Conservation (phyloP, 2,888 invertebrate genomes). For the Campopleginae sp. region DNA sequence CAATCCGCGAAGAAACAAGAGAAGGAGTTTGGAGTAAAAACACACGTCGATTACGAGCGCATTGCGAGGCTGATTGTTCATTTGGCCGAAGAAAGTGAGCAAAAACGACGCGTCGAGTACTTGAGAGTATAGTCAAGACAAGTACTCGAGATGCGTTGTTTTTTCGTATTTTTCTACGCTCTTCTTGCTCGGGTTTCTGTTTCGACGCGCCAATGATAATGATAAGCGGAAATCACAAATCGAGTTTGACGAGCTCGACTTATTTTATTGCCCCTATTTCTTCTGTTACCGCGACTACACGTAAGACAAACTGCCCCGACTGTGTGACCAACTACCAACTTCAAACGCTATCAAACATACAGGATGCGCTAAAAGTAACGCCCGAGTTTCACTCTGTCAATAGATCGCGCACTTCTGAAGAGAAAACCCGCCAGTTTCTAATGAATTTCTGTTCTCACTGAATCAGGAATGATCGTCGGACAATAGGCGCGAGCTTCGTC, state of each 20-base stretch:
- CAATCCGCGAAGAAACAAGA: slow-evolving; percentile 30
- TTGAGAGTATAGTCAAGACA: slow-evolving; percentile 15
- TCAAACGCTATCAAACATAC: not conserved
- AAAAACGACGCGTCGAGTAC: slow-evolving; percentile 37
- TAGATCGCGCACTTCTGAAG: not conserved
- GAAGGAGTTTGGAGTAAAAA: slow-evolving; percentile 3
- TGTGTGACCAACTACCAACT: slow-evolving; percentile 17
- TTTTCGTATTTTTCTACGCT: slow-evolving; percentile 25
- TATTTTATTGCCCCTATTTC: slow-evolving; percentile 41
- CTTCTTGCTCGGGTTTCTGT: slow-evolving; percentile 28
- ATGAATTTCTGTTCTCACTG: not conserved
- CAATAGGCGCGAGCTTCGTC: not conserved
- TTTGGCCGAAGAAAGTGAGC: slow-evolving; percentile 55
- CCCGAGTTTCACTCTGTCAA: not conserved
- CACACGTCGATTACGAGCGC: slow-evolving; percentile 37
- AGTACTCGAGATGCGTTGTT: slow-evolving; percentile 28
- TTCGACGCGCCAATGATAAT: slow-evolving; percentile 65
- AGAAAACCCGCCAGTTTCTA: not conserved
- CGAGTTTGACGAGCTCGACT: slow-evolving; percentile 67
- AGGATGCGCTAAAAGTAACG: not conserved
- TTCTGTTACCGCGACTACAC: not conserved
- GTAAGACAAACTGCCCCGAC: slow-evolving; percentile 31
- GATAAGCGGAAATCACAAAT: slow-evolving; percentile 68
- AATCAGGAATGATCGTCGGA: not conserved
- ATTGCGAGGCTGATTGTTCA: slow-evolving; percentile 59